phyloP scores from a whole-genome alignment of 2,797 vertebrate genomes.

The Thunnus albacares region DNA sequence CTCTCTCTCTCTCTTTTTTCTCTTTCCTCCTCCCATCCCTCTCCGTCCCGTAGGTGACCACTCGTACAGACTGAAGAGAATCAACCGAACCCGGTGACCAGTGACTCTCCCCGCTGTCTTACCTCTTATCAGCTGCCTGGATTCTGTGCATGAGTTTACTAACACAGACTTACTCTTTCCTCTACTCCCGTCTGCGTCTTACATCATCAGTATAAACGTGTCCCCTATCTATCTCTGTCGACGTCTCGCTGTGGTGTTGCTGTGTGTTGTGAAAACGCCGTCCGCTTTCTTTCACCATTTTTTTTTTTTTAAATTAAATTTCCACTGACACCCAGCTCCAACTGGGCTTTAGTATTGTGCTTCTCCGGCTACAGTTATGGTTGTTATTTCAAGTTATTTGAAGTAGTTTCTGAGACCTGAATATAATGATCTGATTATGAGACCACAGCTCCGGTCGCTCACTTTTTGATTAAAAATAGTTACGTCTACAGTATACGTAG shows the following conservation, averaged over 20 bases:
- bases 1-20: not conserved
- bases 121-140: conserved; percentile 28
- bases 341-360: not conserved
- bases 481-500: no score
- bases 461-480: no score
- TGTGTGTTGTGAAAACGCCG: conserved; percentile 12
- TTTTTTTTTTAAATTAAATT: not conserved
- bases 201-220: not conserved
- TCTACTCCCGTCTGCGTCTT: not conserved
- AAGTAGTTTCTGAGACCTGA: not conserved
- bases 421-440: no score
- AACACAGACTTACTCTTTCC: conserved; percentile 13
- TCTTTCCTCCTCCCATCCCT: not conserved
- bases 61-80: conserved; percentile 65
- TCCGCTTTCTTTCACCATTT: not conserved
- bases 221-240: not conserved
- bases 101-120: not conserved
- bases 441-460: no score
- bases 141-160: conserved; percentile 38
- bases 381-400: conserved; percentile 6
- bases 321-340: not conserved
- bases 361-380: conserved; percentile 18
- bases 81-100: not conserved
- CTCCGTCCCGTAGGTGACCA: conserved; percentile 53
- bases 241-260: conserved; percentile 8